phyloP scores from a whole-genome alignment of 2,113 vertebrate genomes.

The Hippoglossus stenolepis region DNA sequence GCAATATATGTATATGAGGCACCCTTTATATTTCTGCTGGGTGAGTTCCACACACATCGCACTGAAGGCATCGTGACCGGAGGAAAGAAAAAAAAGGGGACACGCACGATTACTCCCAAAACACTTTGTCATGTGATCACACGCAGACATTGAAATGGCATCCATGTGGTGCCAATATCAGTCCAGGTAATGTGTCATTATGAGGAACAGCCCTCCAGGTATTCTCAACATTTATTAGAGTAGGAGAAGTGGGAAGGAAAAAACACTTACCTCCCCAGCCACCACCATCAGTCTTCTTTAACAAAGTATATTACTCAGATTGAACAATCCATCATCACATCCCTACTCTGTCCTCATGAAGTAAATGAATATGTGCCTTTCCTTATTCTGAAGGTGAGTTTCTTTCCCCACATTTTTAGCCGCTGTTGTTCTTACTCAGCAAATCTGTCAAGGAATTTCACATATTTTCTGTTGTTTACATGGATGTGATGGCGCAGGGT shows the following conservation, averaged over 20 bases:
- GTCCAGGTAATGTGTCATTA: conserved; percentile 60
- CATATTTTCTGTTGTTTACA: conserved; percentile 2
- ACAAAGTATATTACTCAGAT: conserved; percentile 74
- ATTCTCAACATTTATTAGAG: conserved; percentile 59
- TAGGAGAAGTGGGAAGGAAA: conserved; percentile 50
- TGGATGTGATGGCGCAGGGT: background rate
- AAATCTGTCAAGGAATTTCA: background rate
- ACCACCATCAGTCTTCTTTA: conserved; percentile 73
- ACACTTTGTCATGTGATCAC: conserved; percentile 33
- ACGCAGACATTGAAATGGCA: conserved; percentile 18
- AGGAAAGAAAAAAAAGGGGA: background rate
- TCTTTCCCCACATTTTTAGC: background rate
- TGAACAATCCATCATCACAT: conserved; percentile 77
- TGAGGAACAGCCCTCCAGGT: conserved; percentile 67
- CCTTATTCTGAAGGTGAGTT: conserved; percentile 14
- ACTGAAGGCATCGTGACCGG: background rate
- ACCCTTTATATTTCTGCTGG: too few relatives aligned
- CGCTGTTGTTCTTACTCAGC: background rate
- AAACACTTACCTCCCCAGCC: conserved; percentile 57
- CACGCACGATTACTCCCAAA: background rate
- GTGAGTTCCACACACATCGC: background rate
- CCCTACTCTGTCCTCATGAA: conserved; percentile 61
- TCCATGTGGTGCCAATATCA: conserved; percentile 38
- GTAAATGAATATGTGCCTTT: conserved; percentile 64
- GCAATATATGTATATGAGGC: too few relatives aligned